Base-by-base conservation (phyloP, 2,797 vertebrate genomes). In the Ctenopoma multispine region DNA sequence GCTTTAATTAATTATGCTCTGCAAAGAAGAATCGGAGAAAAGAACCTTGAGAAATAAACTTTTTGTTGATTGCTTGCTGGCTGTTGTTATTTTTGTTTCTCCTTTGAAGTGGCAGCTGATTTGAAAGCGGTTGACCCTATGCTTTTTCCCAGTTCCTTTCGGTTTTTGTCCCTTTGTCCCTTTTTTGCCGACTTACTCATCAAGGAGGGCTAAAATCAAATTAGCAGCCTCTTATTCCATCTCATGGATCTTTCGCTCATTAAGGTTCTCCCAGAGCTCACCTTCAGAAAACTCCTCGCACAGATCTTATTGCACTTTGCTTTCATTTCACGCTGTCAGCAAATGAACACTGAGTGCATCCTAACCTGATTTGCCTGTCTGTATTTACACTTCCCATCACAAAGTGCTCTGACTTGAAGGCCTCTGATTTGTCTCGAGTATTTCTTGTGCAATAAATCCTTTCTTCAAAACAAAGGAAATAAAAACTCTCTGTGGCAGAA, bases 201-300 rank as follows among this genome's bases (percentile, higher is more conserved):
- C 70, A 84, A 67, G 67, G 59, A 62, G 18, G 55, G 41, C 53
- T 66, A 11, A 75, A 85, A 85, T 84, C 81, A 55, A 84, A 84
- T 89, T 83, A 87, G 21, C 75, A 64, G 63, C 71, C 77, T 85
- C 75, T 83, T 79, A 87, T 87, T 87, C 77, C 78, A 79, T 89
- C 88, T 60, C 66, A 74, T 75, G 72, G 65, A 81, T 82, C 67
- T 74, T 68, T 49, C 2, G 24, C 76, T 87, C 81, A 76, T 87
- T 86, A 79, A 0, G 1, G 5, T 34, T 70, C 79, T 85, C 84
- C 84, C 84, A 73, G 44, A 24, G 79, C 82, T 83, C 79, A 82
- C 77, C 80, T 86, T 87, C 68, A 72, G 74, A 43, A 55, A 36
- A 77, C 34, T 61, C 61, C 43, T 62, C 4, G 20, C 63, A 44